Conservation (phyloP, 2,888 invertebrate genomes). For the Coenonympha glycerion region DNA sequence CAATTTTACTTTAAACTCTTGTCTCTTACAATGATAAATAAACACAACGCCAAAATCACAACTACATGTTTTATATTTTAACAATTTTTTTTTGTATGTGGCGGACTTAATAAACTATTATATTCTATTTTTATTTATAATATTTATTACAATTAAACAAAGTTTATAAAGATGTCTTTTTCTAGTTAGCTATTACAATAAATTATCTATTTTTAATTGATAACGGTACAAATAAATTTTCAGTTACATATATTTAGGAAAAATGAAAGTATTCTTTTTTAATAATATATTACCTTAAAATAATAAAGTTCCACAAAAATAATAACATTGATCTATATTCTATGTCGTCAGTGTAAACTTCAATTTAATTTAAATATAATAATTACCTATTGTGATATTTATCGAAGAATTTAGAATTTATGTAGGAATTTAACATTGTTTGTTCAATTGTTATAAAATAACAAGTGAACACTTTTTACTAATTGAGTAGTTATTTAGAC, state of each 20-base stretch:
- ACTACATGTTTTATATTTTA: conserved; percentile 55
- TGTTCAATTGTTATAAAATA: no score
- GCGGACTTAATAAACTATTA: conserved; percentile 10
- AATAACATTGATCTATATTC: neutral
- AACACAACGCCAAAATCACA: conserved; percentile 72
- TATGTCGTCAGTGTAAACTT: neutral
- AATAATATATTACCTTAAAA: no score
- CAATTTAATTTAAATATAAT: no score
- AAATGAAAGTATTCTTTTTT: no score
- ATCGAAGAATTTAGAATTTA: neutral
- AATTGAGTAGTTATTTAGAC: no score
- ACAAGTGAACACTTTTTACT: no score
- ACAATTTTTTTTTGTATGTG: conserved; percentile 34
- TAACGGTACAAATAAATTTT: no score
- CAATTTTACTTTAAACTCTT: conserved; percentile 52
- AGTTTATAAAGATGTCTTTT: no score
- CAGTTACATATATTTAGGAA: no score
- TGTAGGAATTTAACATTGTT: neutral
- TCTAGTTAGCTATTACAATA: no score
- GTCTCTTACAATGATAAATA: conserved; percentile 46
- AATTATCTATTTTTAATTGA: neutral
- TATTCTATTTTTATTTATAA: neutral
- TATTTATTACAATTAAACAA: neutral
- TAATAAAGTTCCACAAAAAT: neutral
- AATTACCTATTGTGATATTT: neutral